A percentile compares a stretch with the other conserved stretches of the same genome.
Conservation (phyloP, 2,888 invertebrate species). For the Loripinus fragilis region DNA sequence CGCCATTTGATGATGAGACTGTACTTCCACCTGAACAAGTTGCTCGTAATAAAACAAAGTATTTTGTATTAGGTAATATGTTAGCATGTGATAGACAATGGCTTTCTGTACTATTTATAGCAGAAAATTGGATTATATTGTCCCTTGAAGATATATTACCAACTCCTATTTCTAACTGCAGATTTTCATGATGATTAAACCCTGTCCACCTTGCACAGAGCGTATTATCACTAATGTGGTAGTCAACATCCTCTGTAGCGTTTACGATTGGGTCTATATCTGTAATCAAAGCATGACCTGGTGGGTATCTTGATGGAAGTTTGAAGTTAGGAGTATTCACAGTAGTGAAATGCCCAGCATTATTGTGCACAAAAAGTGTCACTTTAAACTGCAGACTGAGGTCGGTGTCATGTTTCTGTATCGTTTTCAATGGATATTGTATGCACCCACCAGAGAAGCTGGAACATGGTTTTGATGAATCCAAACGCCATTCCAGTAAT, state of each 20-base stretch:
- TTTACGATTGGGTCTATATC: slow-evolving; percentile 41
- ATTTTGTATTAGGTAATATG: background rate
- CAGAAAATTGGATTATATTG: slow-evolving; percentile 25
- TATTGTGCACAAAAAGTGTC: slow-evolving; percentile 49
- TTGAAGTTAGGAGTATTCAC: slow-evolving; percentile 37
- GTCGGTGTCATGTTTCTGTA: slow-evolving; percentile 39
- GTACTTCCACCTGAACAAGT: slow-evolving; percentile 37
- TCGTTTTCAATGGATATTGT: slow-evolving; percentile 28
- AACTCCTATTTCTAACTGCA: slow-evolving; percentile 38
- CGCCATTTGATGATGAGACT: slow-evolving; percentile 21
- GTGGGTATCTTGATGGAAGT: slow-evolving; percentile 57
- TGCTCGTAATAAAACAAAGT: slow-evolving; percentile 31
- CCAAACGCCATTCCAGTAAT: slow-evolving; percentile 43
- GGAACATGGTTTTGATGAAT: slow-evolving; percentile 23
- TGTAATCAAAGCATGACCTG: slow-evolving; percentile 54
- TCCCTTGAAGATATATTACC: slow-evolving; percentile 24
- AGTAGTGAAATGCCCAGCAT: slow-evolving; percentile 45
- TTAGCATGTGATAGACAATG: slow-evolving; percentile 20
- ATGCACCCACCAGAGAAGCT: slow-evolving; percentile 36
- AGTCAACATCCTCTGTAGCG: slow-evolving; percentile 14
- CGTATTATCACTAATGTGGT: slow-evolving; percentile 30
- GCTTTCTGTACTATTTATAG: background rate
- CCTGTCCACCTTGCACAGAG: slow-evolving; percentile 44
- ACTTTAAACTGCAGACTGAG: slow-evolving; percentile 35
- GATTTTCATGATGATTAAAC: slow-evolving; percentile 41